Evolutionary conservation across 2,888 invertebrate species (phyloP), one percentile per base, ranked within the genome.

Genomic region (Pasiphila rectangulata): DNA sequence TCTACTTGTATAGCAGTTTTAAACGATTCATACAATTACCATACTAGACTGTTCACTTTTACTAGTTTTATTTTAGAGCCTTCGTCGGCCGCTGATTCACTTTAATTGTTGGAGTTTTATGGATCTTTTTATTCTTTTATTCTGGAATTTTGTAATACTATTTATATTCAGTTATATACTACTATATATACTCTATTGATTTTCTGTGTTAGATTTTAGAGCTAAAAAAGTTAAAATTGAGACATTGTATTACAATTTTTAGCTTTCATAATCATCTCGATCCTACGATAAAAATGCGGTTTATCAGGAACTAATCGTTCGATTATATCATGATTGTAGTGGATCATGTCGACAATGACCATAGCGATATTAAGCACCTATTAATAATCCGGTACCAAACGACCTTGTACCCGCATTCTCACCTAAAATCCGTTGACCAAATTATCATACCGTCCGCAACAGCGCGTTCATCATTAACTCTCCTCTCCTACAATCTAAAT

Each of bases 361-460:
- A 41, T 30, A 27, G 40, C 29, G 13, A 43, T 49, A 53, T 54
- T 52, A 45, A 49, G 48, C 27, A 52, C 38, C 29, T 44, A 53
- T 50, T 57, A 59, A 57, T 55, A 64, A 67, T 59, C 65, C 62
- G 63, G 67, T 61, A 64, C 63, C 40, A 48, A 62, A 63, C 69
- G 78, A 72, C 78, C 79, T 79, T 77, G 79, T 59, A 56, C 58
- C 61, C 59, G 52, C 69, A 69, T 70, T 60, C 59, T 66, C 56
- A 63, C 56, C 60, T 60, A 70, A 75, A 77, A 72, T 74, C 65
- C 68, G 75, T 72, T 76, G 75, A 65, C 69, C 72, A 72, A 69
- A 68, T 75, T 68, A 72, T 67, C 72, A 67, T 63, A 61, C 52
- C 55, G 50, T 64, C 61, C 63, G 53, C 53, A 53, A 44, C 48